A percentile compares a stretch with the other conserved stretches of the same genome.
These are phyloP conservation scores for Aegithalos caudatus DNA, from an alignment of 2,113 vertebrate species.

Conservation along the genomic window DNA sequence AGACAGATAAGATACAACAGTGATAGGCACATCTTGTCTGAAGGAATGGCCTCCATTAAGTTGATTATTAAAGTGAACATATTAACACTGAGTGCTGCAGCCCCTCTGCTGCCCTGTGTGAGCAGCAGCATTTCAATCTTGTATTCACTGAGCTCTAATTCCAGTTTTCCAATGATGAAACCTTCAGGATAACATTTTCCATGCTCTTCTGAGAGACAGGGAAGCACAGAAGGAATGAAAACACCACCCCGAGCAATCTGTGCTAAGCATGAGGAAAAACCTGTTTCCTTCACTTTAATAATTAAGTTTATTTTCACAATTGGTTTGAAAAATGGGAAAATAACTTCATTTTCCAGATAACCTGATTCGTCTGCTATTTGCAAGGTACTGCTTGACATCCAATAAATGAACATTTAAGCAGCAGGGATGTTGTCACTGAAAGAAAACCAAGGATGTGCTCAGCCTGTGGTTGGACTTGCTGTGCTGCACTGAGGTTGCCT, in stretches of 20 bases:
- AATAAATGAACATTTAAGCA: neutral
- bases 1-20: conserved; percentile 34
- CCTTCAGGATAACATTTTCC: neutral
- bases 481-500: neutral
- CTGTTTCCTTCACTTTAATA: neutral
- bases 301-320: neutral
- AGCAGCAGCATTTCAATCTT: neutral
- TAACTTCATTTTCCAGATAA: neutral
- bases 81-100: neutral
- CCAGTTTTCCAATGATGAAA: neutral
- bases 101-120: neutral
- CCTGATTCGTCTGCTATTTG: neutral
- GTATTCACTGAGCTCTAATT: neutral
- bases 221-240: neutral
- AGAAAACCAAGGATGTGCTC: neutral
- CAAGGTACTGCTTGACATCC: neutral
- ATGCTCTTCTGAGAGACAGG: neutral
- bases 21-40: conserved; percentile 14
- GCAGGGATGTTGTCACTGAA: neutral
- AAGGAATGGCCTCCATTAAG: neutral
- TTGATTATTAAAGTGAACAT: neutral
- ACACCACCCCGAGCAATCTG: neutral
- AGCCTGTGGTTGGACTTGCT: neutral
- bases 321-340: neutral
- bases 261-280: neutral